Evolutionary conservation across 2,797 vertebrate genomes (phyloP).

Genomic region (Oryzias dopingdopingensis): DNA sequence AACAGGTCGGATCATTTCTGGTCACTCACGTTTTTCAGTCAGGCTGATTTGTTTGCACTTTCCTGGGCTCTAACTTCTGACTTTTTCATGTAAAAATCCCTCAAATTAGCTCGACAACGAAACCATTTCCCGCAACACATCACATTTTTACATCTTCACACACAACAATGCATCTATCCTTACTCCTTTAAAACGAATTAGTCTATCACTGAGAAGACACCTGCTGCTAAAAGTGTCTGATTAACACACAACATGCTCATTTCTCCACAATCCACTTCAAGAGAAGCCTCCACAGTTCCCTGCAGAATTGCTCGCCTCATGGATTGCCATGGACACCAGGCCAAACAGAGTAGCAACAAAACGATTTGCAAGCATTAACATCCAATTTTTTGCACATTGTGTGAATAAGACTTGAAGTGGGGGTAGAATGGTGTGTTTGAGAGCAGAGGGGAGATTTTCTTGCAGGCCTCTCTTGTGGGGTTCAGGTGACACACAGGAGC

Average conservation of each 20-base stretch:
- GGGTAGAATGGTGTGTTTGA: slow-evolving; percentile 9
- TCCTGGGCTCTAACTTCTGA: background rate
- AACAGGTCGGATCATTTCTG: slow-evolving; percentile 5
- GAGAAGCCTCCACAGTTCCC: slow-evolving; percentile 24
- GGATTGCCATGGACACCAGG: slow-evolving; percentile 37
- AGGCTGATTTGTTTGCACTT: background rate
- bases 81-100: slow-evolving; percentile 3
- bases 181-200: slow-evolving; percentile 13
- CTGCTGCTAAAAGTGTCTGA: slow-evolving; percentile 23
- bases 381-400: slow-evolving; percentile 15
- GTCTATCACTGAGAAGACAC: slow-evolving; percentile 19
- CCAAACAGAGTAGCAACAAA: slow-evolving; percentile 1
- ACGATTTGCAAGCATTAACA: slow-evolving; percentile 15
- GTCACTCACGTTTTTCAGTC: background rate
- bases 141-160: slow-evolving; percentile 2
- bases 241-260: slow-evolving; percentile 3
- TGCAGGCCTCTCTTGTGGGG: slow-evolving; percentile 3
- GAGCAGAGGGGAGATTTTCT: slow-evolving; percentile 13
- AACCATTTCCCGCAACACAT: background rate
- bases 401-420: slow-evolving; percentile 26
- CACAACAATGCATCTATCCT: slow-evolving; percentile 5
- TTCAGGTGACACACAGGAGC: slow-evolving; percentile 33
- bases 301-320: slow-evolving; percentile 22
- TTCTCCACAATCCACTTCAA: slow-evolving; percentile 16
- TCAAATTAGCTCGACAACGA: slow-evolving; percentile 1